These are phyloP conservation scores for Scaptomyza polygonia DNA, from an alignment of 2,888 invertebrate genomes.

Conservation along the genomic window DNA sequence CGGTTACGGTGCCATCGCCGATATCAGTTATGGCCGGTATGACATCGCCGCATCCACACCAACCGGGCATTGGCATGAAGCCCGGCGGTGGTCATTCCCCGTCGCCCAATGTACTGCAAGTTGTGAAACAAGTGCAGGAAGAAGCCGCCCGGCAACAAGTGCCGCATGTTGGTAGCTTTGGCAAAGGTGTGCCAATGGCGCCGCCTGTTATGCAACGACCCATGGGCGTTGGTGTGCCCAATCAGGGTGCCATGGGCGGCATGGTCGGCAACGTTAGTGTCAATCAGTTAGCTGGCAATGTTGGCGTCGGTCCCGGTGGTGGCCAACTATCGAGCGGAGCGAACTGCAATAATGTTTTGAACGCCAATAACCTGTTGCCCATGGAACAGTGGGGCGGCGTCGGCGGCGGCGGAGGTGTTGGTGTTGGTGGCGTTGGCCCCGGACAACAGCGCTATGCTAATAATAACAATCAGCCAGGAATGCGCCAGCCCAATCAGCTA, in stretches of 20 bases:
- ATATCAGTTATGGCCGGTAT: slow-evolving; percentile 85
- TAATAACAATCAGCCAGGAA: slow-evolving; percentile 60
- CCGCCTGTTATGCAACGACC: slow-evolving; percentile 85
- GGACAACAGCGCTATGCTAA: slow-evolving; percentile 82
- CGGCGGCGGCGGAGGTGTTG: slow-evolving; percentile 80
- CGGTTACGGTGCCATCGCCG: slow-evolving; percentile 86
- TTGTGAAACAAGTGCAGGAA: slow-evolving; percentile 94
- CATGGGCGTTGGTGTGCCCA: slow-evolving; percentile 78
- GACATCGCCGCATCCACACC: slow-evolving; percentile 86
- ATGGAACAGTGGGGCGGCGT: slow-evolving; percentile 86
- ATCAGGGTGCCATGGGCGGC: slow-evolving; percentile 77
- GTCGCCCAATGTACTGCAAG: slow-evolving; percentile 92
- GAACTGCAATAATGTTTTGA: slow-evolving; percentile 78
- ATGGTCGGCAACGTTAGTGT: slow-evolving; percentile 64
- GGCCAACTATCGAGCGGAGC: slow-evolving; percentile 54
- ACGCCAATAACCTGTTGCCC: slow-evolving; percentile 85
- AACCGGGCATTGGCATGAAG: slow-evolving; percentile 87
- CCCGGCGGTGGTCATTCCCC: slow-evolving; percentile 89
- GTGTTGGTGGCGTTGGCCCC: slow-evolving; percentile 50
- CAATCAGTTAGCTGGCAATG: slow-evolving; percentile 56
- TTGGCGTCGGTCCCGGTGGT: slow-evolving; percentile 60
- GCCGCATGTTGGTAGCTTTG: slow-evolving; percentile 89
- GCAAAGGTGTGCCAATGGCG: slow-evolving; percentile 87
- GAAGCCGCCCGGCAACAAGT: slow-evolving; percentile 95
- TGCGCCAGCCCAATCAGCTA: slow-evolving; percentile 85